Evolutionary conservation across 2,113 vertebrate genomes (phyloP), one percentile per base, ranked within the genome.

Genomic region (Dromaius novaehollandiae): DNA sequence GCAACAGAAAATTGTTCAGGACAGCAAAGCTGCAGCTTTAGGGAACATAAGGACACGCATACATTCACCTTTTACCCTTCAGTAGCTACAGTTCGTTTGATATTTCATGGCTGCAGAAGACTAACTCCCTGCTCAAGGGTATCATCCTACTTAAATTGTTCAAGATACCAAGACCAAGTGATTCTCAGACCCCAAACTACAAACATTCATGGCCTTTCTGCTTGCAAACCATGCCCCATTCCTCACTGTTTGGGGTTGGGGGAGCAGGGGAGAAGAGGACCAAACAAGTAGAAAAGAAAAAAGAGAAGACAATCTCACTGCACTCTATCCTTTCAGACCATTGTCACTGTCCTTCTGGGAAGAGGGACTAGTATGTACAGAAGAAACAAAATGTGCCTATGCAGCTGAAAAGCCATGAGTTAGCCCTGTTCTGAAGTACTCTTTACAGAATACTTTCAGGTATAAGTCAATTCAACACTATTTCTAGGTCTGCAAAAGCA

Each of bases 101-200:
- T 66, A 61, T 8, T 61, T 73, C 22, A 32, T 0, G 0, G 56
- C 66, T 2, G 10, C 4, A 68, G 24, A 9, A 21, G 3, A 22
- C 60, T 42, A 76, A 36, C 16, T 10, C 65, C 25, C 32, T 28
- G 24, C 6, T 17, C 7, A 24, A 53, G 14, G 46, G 6, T 58
- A 70, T 26, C 8, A 4, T 2, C 40, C 64, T 17, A 11, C 34
- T 87, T 19, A 50, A 40, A 9, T 6, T 22, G 16, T 22, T 71
- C 28, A 61, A 36, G 0, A n/a, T 56, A 83, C 34, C 42, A 80
- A 76, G 82, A 3, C 8, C 3, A 65, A 56, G 53, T 48, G 87
- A 60, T 30, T 84, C 77, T 46, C 38, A 76, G 53, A 55, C 6
- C 8, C 38, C 30, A 26, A 50, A 7, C 17, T 26, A 20, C 15